phyloP scores from a whole-genome alignment of 1,140 invertebrate species.

The Physella acuta region DNA sequence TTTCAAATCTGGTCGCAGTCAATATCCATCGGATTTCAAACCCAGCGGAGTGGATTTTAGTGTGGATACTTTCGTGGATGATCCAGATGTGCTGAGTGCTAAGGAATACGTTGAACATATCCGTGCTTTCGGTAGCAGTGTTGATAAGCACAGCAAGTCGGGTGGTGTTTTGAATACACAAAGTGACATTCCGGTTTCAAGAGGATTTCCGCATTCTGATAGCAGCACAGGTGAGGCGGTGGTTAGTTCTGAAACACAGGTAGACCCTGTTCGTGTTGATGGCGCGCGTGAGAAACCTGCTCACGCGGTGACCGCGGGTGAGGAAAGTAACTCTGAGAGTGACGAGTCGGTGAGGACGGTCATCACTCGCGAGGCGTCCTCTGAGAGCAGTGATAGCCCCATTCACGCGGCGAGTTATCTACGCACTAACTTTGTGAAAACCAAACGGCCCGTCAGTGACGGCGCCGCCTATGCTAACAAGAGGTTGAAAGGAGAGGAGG shows the following conservation, averaged over 20 bases:
- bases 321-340: conserved; percentile 32
- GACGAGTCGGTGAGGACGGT: conserved; percentile 29
- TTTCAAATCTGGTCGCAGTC: background rate
- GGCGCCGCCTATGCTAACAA: conserved; percentile 7
- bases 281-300: background rate
- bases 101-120: conserved; percentile 6
- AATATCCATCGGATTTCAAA: background rate
- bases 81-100: background rate
- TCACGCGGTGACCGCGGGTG: no score
- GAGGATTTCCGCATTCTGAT: conserved; percentile 3
- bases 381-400: background rate
- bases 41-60: background rate
- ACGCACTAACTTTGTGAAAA: conserved; percentile 2
- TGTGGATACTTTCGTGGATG: background rate
- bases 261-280: background rate
- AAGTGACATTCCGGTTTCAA: no score
- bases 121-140: conserved; percentile 8
- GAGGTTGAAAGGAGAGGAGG: conserved; percentile 5
- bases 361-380: background rate
- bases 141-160: no score
- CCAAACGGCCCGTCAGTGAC: conserved; percentile 20
- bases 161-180: no score
- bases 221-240: background rate
- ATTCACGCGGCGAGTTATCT: conserved; percentile 1
- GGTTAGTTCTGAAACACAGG: background rate